A percentile compares a stretch with the other conserved stretches of the same genome.
These are phyloP conservation scores for Griposia aprilina DNA, from an alignment of 2,888 invertebrate genomes.

Conservation along the genomic window DNA sequence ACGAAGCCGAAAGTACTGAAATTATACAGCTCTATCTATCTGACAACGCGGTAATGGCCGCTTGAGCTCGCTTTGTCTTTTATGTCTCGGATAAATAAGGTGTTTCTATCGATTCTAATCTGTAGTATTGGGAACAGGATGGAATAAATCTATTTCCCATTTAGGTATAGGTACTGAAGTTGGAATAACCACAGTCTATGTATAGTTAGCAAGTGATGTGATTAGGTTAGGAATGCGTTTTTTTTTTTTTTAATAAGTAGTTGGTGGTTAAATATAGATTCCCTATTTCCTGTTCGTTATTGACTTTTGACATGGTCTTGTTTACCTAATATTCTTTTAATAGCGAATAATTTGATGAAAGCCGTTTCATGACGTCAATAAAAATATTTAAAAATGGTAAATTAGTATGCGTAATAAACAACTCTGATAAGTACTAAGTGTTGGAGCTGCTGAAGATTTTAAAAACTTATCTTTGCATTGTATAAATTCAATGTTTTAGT, in stretches of 20 bases:
- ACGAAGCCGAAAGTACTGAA: constrained; percentile 45
- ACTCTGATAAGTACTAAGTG: too few species aligned
- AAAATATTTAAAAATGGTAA: background rate
- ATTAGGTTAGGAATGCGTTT: background rate
- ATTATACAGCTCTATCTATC: constrained; percentile 20
- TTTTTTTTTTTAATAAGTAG: background rate
- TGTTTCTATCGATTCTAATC: constrained; percentile 8
- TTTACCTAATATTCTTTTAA: background rate
- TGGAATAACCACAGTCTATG: background rate
- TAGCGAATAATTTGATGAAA: background rate
- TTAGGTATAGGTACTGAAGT: background rate
- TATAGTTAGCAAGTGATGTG: background rate
- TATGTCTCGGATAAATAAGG: background rate
- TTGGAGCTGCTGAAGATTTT: too few species aligned
- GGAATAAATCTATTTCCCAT: constrained; percentile 12
- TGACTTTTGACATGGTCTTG: background rate
- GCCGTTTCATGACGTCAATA: background rate
- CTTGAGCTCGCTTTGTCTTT: constrained; percentile 13
- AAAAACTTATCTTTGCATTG: too few species aligned
- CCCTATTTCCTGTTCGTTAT: constrained; percentile 16
- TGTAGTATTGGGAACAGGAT: constrained; percentile 4
- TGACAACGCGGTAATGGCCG: constrained; percentile 32
- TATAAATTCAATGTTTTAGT: too few species aligned
- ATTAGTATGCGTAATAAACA: background rate
- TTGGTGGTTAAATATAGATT: background rate